These are phyloP conservation scores for Hemichromis elongatus DNA, from an alignment of 2,113 vertebrate genomes.

Conservation along the genomic window DNA sequence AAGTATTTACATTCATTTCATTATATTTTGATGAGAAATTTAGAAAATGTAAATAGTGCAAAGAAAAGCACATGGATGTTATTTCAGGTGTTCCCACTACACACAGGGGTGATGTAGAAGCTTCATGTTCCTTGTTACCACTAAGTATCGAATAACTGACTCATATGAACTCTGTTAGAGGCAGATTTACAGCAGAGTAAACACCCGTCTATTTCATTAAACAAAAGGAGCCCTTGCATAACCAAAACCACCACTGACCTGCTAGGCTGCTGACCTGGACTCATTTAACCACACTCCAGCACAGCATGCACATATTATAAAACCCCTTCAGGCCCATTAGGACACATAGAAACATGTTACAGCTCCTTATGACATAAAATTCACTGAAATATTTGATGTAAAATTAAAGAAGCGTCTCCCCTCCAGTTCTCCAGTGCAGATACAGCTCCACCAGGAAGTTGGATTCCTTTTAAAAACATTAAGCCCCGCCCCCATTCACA, in stretches of 20 bases:
- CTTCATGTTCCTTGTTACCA: background rate
- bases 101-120: background rate
- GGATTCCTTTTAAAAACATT: background rate
- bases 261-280: background rate
- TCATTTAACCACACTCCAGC: background rate
- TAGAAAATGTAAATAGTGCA: background rate
- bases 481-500: too few relatives aligned
- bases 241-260: background rate
- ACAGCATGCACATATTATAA: background rate
- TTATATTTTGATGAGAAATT: background rate
- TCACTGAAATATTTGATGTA: background rate
- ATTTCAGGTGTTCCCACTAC: rapidly evolving
- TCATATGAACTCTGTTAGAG: background rate
- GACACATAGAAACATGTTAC: background rate
- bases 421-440: background rate
- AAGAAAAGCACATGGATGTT: background rate
- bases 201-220: background rate
- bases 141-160: background rate
- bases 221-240: background rate
- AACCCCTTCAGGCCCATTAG: background rate
- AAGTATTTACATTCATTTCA: background rate
- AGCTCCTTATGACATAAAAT: background rate
- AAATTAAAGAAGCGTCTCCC: background rate
- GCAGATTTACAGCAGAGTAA: background rate
- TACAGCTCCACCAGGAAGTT: background rate